Base-by-base conservation (phyloP, 2,113 vertebrate genomes). In the Genyomyrus donnyi region DNA sequence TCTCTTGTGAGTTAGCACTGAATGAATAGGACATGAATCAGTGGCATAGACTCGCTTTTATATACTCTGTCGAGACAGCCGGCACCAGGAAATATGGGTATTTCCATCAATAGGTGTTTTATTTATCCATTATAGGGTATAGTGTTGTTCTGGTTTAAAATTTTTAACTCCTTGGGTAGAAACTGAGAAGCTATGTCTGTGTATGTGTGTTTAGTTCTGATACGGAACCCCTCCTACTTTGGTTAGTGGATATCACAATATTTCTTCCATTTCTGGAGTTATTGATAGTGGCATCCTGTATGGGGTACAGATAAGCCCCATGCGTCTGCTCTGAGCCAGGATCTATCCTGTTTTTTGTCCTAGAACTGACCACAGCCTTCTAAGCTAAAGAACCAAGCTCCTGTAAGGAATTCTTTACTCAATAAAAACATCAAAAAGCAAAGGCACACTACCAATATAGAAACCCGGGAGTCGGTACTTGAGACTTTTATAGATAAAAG, bases 261-360 rank as follows among this genome's bases (percentile, higher is more conserved):
- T 93, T 94, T 94, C 93, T 92, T 93, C 92, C 94, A 96, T 96
- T 96, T 95, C 94, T 93, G 91, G 91, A 91, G 95, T 96, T 94
- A 93, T 95, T 95, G 91, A 90, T 89, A 88, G 91, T 89, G 92
- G 92, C 93, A 93, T 93, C 91, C 92, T 50, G 90, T 92, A 88
- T 58, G 93, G 93, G 91, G 92, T 93, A 92, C 93, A 94, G 91
- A 92, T 91, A 85, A 91, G 74, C 91, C 91, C 89, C 90, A 93
- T 94, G 94, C 93, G 91, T 94, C 90, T 90, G 74, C 17, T 91
- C 91, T 90, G 50, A 50, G 50, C 50, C 49, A 21, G 50, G 27
- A 56, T 19, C 50, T 87, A 10, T 35, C 50, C 10, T 45, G 42
- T 49, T 85, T 85, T 46, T 85, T 56, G 53, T 85, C 24, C 27